These are phyloP conservation scores for Manis pentadactyla DNA, from an alignment of 2,797 vertebrate genomes.

Conservation along the genomic window DNA sequence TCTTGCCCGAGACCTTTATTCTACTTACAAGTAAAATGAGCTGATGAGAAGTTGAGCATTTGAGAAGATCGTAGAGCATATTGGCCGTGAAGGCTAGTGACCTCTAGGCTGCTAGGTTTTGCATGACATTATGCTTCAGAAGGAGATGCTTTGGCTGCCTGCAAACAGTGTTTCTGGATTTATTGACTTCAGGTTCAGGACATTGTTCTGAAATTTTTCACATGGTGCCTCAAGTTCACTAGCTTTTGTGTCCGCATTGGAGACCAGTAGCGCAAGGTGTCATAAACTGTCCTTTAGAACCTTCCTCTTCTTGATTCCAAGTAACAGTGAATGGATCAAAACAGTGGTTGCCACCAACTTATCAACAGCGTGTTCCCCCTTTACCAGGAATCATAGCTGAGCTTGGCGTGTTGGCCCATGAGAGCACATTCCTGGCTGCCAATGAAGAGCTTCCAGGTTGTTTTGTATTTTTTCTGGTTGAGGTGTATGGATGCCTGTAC, in stretches of 20 bases:
- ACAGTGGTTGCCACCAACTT: not conserved
- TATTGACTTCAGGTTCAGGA: not conserved
- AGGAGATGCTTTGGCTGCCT: not conserved
- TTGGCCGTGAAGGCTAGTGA: not conserved
- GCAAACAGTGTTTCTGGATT: not conserved
- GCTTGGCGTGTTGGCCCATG: not conserved
- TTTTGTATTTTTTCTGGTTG: not conserved
- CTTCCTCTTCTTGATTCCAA: too few relatives aligned
- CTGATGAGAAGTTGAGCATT: not conserved
- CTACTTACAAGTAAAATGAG: not conserved
- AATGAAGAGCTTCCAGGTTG: not conserved
- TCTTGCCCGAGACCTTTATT: not conserved
- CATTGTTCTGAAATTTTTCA: not conserved
- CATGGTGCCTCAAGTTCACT: not conserved
- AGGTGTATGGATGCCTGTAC: not conserved
- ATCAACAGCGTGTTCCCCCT: fast-evolving
- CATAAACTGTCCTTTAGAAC: not conserved
- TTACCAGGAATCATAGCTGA: not conserved
- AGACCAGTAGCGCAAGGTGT: not conserved
- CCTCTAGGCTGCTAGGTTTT: not conserved
- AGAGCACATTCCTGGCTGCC: not conserved
- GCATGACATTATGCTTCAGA: not conserved
- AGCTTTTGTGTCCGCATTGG: too few relatives aligned
- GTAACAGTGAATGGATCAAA: not conserved
- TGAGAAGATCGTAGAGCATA: not conserved